Conservation (phyloP, 2,888 invertebrate species). For the Scrobipalpa costella region DNA sequence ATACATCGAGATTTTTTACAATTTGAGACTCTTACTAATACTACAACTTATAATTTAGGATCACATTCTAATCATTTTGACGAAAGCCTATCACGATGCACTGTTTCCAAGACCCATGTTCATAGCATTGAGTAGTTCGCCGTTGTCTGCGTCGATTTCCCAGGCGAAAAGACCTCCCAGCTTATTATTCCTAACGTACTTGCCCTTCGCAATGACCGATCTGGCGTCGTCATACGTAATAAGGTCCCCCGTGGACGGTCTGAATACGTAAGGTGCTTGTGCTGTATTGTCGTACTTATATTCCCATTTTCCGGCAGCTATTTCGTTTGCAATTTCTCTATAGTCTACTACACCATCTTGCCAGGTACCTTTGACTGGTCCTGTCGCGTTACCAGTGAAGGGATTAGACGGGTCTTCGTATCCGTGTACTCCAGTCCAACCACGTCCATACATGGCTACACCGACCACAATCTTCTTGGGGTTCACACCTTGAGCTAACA, state of each 20-base stretch:
- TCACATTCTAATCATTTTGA: conserved; percentile 36
- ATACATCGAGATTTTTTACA: conserved; percentile 29
- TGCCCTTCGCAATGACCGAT: conserved; percentile 73
- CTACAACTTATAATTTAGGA: conserved; percentile 40
- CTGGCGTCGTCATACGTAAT: conserved; percentile 73
- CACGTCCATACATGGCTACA: conserved; percentile 76
- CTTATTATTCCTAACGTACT: conserved; percentile 74
- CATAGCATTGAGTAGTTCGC: conserved; percentile 74
- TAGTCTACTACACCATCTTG: conserved; percentile 77
- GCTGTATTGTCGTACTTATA: conserved; percentile 72
- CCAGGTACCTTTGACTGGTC: conserved; percentile 74
- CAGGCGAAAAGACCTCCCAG: conserved; percentile 73
- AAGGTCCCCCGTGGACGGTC: conserved; percentile 66
- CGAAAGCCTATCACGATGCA: conserved; percentile 40
- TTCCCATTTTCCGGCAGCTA: conserved; percentile 70
- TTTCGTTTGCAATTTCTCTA: conserved; percentile 69
- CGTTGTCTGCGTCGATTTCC: conserved; percentile 77
- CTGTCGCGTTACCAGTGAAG: conserved; percentile 72
- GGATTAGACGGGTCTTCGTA: conserved; percentile 62
- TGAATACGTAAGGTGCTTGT: conserved; percentile 74
- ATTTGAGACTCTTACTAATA: conserved; percentile 48
- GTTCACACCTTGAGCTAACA: conserved; percentile 71
- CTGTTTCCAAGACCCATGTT: conserved; percentile 73
- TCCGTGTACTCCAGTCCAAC: conserved; percentile 71
- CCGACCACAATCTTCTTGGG: conserved; percentile 74